A percentile compares a stretch with the other conserved stretches of the same genome.
These are phyloP conservation scores for Lepisosteus oculatus DNA, from an alignment of 2,113 vertebrate species.

Conservation along the genomic window DNA sequence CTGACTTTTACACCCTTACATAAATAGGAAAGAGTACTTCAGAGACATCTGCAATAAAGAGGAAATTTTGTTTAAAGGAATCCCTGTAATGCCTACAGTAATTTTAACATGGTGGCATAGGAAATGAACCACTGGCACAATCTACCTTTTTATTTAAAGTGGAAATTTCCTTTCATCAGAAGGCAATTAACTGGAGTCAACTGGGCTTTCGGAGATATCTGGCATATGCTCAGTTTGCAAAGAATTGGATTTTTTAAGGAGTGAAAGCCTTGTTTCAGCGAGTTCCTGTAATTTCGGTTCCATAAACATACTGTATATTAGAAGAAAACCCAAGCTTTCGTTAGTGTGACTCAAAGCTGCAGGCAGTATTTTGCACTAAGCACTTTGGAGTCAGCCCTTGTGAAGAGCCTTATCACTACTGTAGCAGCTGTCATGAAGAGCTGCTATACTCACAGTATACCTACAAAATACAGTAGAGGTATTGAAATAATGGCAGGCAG, in stretches of 20 bases:
- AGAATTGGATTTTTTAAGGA: conserved; percentile 47
- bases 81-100: conserved; percentile 64
- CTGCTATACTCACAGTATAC: background rate
- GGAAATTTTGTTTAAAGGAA: conserved; percentile 70
- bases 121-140: conserved; percentile 66
- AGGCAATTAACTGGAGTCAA: conserved; percentile 75
- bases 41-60: conserved; percentile 61
- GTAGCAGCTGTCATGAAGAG: conserved; percentile 20
- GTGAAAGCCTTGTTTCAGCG: conserved; percentile 58
- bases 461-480: too few relatives aligned
- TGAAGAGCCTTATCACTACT: conserved; percentile 37
- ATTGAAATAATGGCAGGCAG: too few relatives aligned
- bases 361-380: conserved; percentile 10
- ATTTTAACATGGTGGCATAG: conserved; percentile 57
- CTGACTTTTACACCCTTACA: conserved; percentile 48
- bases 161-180: conserved; percentile 62
- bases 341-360: conserved; percentile 15
- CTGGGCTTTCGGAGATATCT: conserved; percentile 70
- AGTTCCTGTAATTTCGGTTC: conserved; percentile 67
- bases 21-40: conserved; percentile 33
- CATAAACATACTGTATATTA: conserved; percentile 57
- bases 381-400: conserved; percentile 29
- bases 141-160: conserved; percentile 74
- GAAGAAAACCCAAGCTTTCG: conserved; percentile 41
- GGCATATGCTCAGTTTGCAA: conserved; percentile 56